These are phyloP conservation scores for Struthio camelus DNA, from an alignment of 2,113 vertebrate genomes.

Conservation along the genomic window DNA sequence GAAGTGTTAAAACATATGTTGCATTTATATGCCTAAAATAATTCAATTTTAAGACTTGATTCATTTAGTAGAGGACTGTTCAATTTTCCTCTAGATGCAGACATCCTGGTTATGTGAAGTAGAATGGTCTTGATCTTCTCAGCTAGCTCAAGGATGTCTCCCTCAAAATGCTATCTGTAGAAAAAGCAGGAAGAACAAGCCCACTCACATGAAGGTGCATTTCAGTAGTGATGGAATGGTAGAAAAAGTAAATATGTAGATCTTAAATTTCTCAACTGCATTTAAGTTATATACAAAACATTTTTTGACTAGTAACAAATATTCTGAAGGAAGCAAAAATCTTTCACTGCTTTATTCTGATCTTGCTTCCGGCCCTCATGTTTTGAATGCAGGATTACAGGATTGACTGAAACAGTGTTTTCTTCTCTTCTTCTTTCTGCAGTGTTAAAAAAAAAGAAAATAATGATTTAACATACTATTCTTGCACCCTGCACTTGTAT, in stretches of 20 bases:
- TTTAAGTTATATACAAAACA: not conserved
- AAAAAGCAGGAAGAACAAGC: not conserved
- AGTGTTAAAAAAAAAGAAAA: not conserved
- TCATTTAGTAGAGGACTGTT: not conserved
- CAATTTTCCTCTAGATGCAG: not conserved
- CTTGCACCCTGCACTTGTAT: not conserved
- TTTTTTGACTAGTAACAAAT: not conserved
- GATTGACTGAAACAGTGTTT: not conserved
- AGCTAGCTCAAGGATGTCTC: not conserved
- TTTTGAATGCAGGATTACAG: not conserved
- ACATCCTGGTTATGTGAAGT: not conserved
- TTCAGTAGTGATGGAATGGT: not conserved
- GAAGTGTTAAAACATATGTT: not conserved
- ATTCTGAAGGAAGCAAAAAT: not conserved
- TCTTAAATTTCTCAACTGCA: not conserved
- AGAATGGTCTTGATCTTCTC: not conserved
- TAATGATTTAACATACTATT: not conserved
- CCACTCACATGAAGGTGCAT: not conserved
- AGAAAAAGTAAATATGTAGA: not conserved
- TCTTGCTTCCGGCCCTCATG: not conserved
- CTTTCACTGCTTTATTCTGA: not conserved
- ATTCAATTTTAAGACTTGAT: not conserved
- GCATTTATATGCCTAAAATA: not conserved
- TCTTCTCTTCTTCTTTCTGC: not conserved
- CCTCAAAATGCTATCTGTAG: not conserved